These are phyloP conservation scores for Apantesis nais DNA, from an alignment of 2,888 invertebrate species.

Conservation along the genomic window DNA sequence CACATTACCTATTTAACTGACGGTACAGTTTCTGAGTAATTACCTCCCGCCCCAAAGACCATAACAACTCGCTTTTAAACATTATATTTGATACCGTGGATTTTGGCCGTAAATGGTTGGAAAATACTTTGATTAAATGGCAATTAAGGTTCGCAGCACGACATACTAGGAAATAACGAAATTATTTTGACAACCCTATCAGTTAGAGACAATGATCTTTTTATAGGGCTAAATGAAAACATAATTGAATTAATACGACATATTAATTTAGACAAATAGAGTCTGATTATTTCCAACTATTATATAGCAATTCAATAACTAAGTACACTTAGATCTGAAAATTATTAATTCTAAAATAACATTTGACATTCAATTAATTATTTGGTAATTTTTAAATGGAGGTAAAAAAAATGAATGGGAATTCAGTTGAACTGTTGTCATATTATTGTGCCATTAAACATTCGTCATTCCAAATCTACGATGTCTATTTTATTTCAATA, in stretches of 20 bases:
- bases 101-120: too few species aligned
- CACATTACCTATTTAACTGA: too few species aligned
- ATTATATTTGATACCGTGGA: too few species aligned
- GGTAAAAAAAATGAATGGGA: too few species aligned
- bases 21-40: too few species aligned
- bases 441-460: too few species aligned
- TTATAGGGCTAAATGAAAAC: slow-evolving; percentile 11
- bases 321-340: background rate
- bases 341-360: background rate
- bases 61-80: too few species aligned
- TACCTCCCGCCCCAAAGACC: too few species aligned
- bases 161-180: slow-evolving; percentile 26
- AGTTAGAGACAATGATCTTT: slow-evolving; percentile 15
- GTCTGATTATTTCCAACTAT: background rate
- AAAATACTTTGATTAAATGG: slow-evolving; percentile 25
- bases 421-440: too few species aligned
- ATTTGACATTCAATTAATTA: too few species aligned
- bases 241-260: slow-evolving; percentile 21
- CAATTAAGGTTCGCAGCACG: slow-evolving; percentile 15
- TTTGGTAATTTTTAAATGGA: background rate
- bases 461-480: background rate
- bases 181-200: slow-evolving; percentile 21
- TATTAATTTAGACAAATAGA: slow-evolving; percentile 1
- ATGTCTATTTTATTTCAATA: background rate
- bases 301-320: background rate